Percentiles rank a stretch among this genome's conserved stretches.
These are phyloP conservation scores for Polyodon spathula DNA, from an alignment of 2,113 vertebrate species.

Conservation along the genomic window DNA sequence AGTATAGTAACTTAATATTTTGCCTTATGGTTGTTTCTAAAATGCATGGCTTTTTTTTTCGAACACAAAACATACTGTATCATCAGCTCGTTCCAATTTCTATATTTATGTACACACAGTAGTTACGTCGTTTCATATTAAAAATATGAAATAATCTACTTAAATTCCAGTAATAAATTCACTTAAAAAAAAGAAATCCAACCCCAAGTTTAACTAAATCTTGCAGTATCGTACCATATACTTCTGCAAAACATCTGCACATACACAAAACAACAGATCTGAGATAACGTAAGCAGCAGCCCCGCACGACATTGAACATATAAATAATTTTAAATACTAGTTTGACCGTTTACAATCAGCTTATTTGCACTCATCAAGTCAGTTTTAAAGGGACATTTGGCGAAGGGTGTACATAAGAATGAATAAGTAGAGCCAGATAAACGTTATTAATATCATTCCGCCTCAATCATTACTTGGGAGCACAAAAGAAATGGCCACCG, in stretches of 20 bases:
- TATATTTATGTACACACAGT: too few relatives aligned
- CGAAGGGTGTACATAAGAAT: slow-evolving; percentile 39
- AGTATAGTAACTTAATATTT: too few relatives aligned
- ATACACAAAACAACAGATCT: neutral
- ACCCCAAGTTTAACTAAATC: too few relatives aligned
- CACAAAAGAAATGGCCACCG: slow-evolving; percentile 61
- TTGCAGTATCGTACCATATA: too few relatives aligned
- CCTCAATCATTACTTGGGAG: slow-evolving; percentile 64
- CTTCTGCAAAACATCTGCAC: slow-evolving; percentile 31
- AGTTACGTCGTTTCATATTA: too few relatives aligned
- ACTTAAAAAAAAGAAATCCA: too few relatives aligned
- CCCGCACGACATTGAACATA: neutral
- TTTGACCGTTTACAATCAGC: neutral
- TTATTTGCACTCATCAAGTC: neutral
- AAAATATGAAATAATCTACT: too few relatives aligned
- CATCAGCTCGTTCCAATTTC: too few relatives aligned
- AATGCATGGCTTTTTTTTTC: too few relatives aligned
- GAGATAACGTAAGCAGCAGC: neutral
- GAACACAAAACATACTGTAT: too few relatives aligned
- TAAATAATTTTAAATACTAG: neutral
- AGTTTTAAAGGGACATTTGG: neutral
- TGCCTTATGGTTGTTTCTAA: too few relatives aligned
- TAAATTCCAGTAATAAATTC: too few relatives aligned
- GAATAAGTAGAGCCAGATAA: slow-evolving; percentile 53
- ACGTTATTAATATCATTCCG: slow-evolving; percentile 80